Evolutionary conservation across 2,113 vertebrate genomes (phyloP).

Genomic region (Pitta sordida): DNA sequence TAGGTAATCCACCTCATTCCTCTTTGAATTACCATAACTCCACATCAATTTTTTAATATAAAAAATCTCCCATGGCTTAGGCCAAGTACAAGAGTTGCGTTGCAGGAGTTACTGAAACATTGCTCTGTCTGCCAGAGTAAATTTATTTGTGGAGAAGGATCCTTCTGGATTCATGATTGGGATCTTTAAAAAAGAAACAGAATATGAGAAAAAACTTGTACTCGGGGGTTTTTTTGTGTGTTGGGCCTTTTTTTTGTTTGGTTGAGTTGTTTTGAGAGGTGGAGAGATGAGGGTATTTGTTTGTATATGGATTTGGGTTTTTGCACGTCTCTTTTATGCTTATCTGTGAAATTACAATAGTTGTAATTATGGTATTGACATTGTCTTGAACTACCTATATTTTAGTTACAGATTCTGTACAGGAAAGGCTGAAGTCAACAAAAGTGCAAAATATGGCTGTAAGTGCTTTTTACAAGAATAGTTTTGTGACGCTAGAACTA

Average conservation of each 20-base stretch:
- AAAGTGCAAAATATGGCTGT: background rate
- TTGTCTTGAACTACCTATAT: background rate
- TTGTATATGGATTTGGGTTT: background rate
- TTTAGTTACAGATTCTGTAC: background rate
- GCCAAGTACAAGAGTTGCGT: background rate
- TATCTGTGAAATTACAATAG: background rate
- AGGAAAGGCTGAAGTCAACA: background rate
- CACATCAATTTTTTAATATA: background rate
- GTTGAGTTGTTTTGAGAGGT: fast-evolving
- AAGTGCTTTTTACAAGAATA: background rate
- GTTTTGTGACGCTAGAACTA: background rate
- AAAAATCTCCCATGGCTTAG: background rate
- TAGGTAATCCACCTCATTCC: background rate
- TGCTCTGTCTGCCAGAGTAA: background rate
- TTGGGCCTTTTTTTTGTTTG: background rate
- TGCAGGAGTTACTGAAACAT: background rate
- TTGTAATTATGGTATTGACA: background rate
- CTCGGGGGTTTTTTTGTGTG: background rate
- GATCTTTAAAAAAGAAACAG: background rate
- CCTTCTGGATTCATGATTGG: background rate
- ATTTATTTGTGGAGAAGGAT: background rate
- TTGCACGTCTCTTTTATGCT: background rate
- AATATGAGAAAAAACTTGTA: background rate
- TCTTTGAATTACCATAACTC: background rate
- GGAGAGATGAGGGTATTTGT: fast-evolving